A percentile compares a stretch with the other conserved stretches of the same genome.
Conservation (phyloP, 2,888 invertebrate species). For the Fragum sueziense region DNA sequence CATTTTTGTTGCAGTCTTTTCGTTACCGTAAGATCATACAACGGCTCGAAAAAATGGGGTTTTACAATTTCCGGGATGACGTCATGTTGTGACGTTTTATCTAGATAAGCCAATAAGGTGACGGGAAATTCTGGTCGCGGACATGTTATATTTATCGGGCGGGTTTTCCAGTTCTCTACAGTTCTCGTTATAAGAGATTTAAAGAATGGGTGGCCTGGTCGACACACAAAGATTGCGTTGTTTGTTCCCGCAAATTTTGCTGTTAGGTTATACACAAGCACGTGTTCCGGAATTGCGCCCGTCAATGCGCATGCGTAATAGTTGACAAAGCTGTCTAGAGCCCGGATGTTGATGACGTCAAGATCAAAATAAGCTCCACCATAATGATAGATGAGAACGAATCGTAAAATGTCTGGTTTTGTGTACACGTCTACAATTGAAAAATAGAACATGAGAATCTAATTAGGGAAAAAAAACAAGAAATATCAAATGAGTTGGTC, state of each 20-base stretch:
- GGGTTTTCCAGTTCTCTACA: background rate
- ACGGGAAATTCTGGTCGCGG: background rate
- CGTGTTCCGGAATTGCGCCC: conserved; percentile 4
- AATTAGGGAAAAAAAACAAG: no score
- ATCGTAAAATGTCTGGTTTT: conserved; percentile 2
- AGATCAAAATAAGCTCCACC: conserved; percentile 7
- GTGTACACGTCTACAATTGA: background rate
- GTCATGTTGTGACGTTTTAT: background rate
- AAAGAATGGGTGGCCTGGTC: background rate
- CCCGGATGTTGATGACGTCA: conserved; percentile 1
- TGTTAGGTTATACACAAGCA: background rate
- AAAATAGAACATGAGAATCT: no score
- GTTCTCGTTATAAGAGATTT: background rate
- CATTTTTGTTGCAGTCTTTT: background rate
- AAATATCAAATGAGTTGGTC: no score
- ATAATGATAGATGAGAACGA: conserved; percentile 4
- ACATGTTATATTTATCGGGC: background rate
- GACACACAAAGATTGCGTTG: conserved; percentile 1
- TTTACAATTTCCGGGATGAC: background rate
- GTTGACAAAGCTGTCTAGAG: conserved; percentile 9
- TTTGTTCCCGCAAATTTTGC: background rate
- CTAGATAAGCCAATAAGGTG: background rate
- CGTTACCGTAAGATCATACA: conserved; percentile 1
- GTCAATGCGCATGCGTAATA: background rate
- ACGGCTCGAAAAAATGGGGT: background rate